phyloP scores from a whole-genome alignment of 2,888 invertebrate species.

The Cerceris rybyensis region DNA sequence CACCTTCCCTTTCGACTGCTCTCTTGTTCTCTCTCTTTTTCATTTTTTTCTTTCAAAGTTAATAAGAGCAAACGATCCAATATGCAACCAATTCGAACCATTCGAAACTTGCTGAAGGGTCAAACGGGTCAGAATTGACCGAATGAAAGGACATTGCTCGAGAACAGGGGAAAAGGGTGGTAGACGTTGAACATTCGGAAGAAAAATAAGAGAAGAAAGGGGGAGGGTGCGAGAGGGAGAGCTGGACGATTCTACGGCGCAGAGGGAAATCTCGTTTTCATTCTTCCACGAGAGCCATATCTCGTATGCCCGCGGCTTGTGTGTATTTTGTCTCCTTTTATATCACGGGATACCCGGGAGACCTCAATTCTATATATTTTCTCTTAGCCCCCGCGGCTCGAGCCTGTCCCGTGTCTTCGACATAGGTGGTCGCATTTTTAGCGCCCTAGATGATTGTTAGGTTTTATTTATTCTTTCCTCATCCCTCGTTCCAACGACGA shows the following conservation, averaged over 20 bases:
- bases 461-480: conserved; percentile 40
- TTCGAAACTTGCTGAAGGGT: conserved; percentile 47
- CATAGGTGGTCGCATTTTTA: conserved; percentile 53
- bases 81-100: conserved; percentile 40
- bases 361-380: conserved; percentile 73
- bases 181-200: conserved; percentile 45
- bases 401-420: conserved; percentile 54
- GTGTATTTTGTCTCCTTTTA: conserved; percentile 76
- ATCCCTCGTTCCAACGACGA: background rate
- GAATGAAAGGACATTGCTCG: conserved; percentile 9
- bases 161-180: conserved; percentile 1
- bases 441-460: conserved; percentile 50
- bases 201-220: conserved; percentile 59
- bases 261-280: conserved; percentile 73
- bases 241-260: conserved; percentile 56
- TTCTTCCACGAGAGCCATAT: conserved; percentile 65
- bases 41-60: background rate
- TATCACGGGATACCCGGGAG: conserved; percentile 72
- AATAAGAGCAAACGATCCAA: conserved; percentile 27
- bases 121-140: conserved; percentile 52
- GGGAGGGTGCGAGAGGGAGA: conserved; percentile 3
- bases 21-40: background rate
- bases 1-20: background rate
- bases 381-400: conserved; percentile 66
- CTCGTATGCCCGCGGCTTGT: conserved; percentile 61